Evolutionary conservation across 2,113 vertebrate genomes (phyloP).

Genomic region (Toxostoma redivivum): DNA sequence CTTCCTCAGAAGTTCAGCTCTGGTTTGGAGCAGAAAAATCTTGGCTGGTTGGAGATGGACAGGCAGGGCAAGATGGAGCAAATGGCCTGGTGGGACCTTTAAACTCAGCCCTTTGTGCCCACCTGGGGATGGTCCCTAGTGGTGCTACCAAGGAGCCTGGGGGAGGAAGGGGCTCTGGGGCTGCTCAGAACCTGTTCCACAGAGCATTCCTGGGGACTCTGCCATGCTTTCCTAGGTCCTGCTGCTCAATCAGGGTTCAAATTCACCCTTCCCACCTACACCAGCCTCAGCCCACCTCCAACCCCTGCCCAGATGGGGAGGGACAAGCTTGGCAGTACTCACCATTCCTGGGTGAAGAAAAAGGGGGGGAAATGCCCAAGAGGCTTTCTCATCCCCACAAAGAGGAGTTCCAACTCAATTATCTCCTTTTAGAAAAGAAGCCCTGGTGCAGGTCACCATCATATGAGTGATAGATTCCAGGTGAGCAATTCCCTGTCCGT

Average conservation of each 20-base stretch:
- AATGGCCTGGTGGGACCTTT: neutral
- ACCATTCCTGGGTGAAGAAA: neutral
- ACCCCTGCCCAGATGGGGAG: neutral
- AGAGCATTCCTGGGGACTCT: neutral
- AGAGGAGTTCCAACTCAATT: neutral
- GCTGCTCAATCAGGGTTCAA: accelerated
- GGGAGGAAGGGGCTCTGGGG: neutral
- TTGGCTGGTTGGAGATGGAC: neutral
- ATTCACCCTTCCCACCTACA: neutral
- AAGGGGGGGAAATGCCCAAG: neutral
- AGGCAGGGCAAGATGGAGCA: neutral
- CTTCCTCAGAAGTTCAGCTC: neutral
- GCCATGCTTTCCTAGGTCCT: too few relatives aligned
- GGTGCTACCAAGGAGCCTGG: neutral
- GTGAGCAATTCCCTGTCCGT: neutral
- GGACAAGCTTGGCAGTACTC: neutral
- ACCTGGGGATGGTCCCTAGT: neutral
- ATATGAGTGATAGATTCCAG: neutral
- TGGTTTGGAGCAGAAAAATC: neutral
- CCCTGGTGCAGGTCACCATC: neutral
- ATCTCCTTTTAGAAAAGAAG: neutral
- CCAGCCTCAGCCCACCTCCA: neutral
- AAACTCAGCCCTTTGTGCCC: neutral
- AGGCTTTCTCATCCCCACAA: neutral
- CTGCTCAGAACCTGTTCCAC: neutral